Evolutionary conservation across 2,113 vertebrate species (phyloP), one percentile per base, ranked within the genome.

Genomic region (Heterotis niloticus): DNA sequence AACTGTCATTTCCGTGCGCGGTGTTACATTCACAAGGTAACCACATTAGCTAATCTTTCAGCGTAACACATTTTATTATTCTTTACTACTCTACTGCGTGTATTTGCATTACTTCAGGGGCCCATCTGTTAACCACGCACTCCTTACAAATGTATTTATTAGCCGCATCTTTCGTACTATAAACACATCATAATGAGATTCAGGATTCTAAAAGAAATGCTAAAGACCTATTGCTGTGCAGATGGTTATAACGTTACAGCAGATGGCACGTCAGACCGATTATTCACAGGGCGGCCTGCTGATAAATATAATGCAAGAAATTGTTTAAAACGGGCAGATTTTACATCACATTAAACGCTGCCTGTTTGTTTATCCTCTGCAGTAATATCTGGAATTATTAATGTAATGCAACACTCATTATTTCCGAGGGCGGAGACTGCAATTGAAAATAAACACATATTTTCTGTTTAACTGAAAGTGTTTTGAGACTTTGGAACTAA

Each of bases 221-320:
- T 77, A 83, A 70, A 62, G 79, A 85, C 84, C 85, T 83, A 88
- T 86, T 89, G 81, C 78, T 75, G 85, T 89, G 85, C 89, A 91
- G 91, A 91, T 92, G 91, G 89, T 87, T 89, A 84, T 90, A 88
- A 85, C 84, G 84, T 82, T 28, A 64, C 85, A 83, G 87, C 91
- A 92, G 89, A 91, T 90, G 90, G 89, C 79, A 80, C 84, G 90
- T 91, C 90, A 90, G 84, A 90, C 85, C 90, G 89, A 92, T 92
- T 91, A 91, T 90, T 87, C 84, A 87, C 81, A 75, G 82, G 79
- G 69, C 78, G 72, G 77, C 82, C 76, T 85, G 84, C 24, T 88
- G 85, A 86, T 87, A 65, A 85, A 89, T 83, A 79, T 84, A 75
- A 87, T 82, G 79, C 54, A 62, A 82, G 80, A 83, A 71, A 69